These are phyloP conservation scores for Acrocephalus kingi DNA, from an alignment of 2,113 vertebrate genomes.

Conservation along the genomic window DNA sequence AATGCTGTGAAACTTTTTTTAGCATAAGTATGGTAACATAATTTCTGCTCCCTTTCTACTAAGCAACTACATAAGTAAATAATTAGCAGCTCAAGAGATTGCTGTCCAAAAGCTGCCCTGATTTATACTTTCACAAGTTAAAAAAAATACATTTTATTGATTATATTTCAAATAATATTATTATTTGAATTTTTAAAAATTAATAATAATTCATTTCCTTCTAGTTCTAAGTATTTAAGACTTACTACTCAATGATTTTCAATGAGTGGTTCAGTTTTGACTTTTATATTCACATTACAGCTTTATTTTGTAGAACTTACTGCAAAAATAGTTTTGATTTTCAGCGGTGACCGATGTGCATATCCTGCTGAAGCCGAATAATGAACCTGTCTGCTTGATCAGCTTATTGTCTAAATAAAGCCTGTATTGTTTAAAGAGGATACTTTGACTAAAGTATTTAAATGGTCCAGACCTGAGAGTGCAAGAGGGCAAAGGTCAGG, in stretches of 20 bases:
- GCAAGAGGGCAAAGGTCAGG: conserved; percentile 46
- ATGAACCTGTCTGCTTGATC: conserved; percentile 19
- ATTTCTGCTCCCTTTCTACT: not conserved
- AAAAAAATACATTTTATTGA: not conserved
- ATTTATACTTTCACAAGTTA: not conserved
- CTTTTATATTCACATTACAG: not conserved
- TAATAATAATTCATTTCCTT: not conserved
- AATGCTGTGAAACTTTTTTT: not conserved
- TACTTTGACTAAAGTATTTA: conserved; percentile 40
- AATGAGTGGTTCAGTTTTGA: not conserved
- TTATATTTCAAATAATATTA: not conserved
- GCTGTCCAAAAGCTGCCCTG: not conserved
- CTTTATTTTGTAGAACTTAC: not conserved
- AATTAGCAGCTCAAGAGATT: not conserved
- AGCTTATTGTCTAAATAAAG: conserved; percentile 58
- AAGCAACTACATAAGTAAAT: not conserved
- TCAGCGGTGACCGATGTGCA: not conserved
- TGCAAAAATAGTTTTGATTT: not conserved
- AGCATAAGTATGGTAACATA: not conserved
- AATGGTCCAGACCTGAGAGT: not conserved
- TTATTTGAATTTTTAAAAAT: not conserved
- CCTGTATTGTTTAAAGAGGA: conserved; percentile 42
- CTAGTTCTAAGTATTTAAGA: not conserved
- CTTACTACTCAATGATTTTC: not conserved
- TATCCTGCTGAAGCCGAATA: conserved; percentile 5